Evolutionary conservation across 2,888 invertebrate genomes (phyloP).

Genomic region (Strigamia transsilvanica): DNA sequence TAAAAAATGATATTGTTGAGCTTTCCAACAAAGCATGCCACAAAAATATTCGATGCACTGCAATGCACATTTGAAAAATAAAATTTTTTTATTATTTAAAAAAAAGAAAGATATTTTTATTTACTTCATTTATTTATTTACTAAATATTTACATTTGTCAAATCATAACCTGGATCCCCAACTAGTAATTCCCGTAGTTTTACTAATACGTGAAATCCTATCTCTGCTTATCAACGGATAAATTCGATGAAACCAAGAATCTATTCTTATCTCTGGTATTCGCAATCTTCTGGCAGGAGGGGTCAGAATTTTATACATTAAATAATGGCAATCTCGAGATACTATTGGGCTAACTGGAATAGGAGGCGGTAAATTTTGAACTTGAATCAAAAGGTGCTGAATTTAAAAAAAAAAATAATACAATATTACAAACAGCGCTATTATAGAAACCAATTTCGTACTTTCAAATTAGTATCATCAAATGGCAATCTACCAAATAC

Average conservation of each 20-base stretch:
- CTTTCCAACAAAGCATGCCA: too few relatives aligned
- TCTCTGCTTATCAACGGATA: background rate
- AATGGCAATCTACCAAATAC: constrained; percentile 29
- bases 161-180: too few relatives aligned
- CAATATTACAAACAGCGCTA: background rate
- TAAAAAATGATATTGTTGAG: too few relatives aligned
- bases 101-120: too few relatives aligned
- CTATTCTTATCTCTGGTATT: background rate
- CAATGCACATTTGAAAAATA: too few relatives aligned
- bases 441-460: background rate
- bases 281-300: background rate
- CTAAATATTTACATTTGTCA: too few relatives aligned
- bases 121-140: too few relatives aligned
- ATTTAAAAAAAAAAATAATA: background rate
- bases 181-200: too few relatives aligned
- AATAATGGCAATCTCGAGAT: background rate
- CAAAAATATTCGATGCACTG: too few relatives aligned
- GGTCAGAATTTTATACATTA: constrained; percentile 15
- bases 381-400: background rate
- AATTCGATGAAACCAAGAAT: constrained; percentile 6
- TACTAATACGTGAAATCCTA: too few relatives aligned
- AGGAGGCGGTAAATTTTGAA: constrained; percentile 21
- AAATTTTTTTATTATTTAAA: too few relatives aligned
- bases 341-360: background rate
- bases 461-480: constrained; percentile 37